phyloP scores from a whole-genome alignment of 2,888 invertebrate genomes.

The Oxyteleia sp. region DNA sequence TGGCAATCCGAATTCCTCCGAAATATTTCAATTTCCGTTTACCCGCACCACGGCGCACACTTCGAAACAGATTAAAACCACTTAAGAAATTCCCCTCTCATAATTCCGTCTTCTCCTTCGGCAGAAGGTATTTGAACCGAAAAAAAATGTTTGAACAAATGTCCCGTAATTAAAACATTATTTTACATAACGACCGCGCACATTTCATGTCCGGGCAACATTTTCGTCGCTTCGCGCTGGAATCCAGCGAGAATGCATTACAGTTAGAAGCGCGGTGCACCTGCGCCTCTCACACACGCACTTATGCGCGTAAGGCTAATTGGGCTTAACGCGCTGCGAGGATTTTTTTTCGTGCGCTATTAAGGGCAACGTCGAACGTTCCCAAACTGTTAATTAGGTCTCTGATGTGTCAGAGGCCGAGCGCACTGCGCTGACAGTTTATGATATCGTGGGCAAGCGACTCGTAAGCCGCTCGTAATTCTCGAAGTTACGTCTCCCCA shows the following conservation, averaged over 20 bases:
- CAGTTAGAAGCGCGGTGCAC: conserved; percentile 55
- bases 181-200: conserved; percentile 58
- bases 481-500: conserved; percentile 52
- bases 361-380: conserved; percentile 59
- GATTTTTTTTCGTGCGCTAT: conserved; percentile 66
- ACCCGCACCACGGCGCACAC: not conserved
- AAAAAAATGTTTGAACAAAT: conserved; percentile 37
- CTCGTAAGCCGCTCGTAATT: conserved; percentile 63
- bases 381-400: conserved; percentile 69
- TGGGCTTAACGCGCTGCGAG: conserved; percentile 70
- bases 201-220: conserved; percentile 57
- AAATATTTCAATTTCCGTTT: not conserved
- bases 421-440: conserved; percentile 57
- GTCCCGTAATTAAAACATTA: conserved; percentile 64
- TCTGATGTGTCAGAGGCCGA: conserved; percentile 70
- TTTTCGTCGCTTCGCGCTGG: conserved; percentile 59
- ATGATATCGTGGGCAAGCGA: conserved; percentile 57
- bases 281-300: conserved; percentile 46
- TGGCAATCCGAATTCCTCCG: not conserved
- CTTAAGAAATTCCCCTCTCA: not conserved
- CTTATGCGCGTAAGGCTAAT: conserved; percentile 68
- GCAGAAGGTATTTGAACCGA: not conserved
- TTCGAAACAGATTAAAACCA: not conserved
- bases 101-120: not conserved
- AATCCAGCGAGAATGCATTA: conserved; percentile 50